Base-by-base conservation (phyloP, 2,797 vertebrate genomes). In the Helostoma temminkii region DNA sequence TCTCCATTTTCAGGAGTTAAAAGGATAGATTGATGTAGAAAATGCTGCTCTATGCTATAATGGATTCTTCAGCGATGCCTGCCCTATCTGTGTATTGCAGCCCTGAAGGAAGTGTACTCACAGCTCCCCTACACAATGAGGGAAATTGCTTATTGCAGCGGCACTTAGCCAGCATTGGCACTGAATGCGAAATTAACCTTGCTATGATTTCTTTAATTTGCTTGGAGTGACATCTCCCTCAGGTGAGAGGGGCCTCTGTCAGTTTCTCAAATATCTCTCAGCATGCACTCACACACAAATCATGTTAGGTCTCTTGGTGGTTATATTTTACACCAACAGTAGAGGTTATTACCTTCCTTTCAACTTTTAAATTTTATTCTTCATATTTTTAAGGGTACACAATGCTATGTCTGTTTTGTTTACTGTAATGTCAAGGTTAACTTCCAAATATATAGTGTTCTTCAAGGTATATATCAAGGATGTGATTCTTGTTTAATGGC, bases 31-130 rank as follows among this genome's bases (percentile, higher is more conserved):
- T 86, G 88, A 90, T 88, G 89, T 91, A 86, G 81, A 88, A 90
- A 92, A 90, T 81, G 74, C 83, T 84, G 86, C 81, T 86, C 80
- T 86, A 52, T 78, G 84, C 89, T 88, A 89, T 93, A 94, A 94
- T 93, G 89, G 87, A 92, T 92, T 93, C 85, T 84, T 91, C 78
- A 81, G 81, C 67, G 69, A 89, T 87, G 84, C 79, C 84, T 85
- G 78, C 91, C 86, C 89, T 95, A 94, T 95, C 93, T 93, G 87
- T 84, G 80, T 81, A 81, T 76, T 90, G 90, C 93, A 94, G 93
- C 89, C 94, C 91, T 91, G 85, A 86, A 93, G 91, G 90, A 92
- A 90, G 87, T 81, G 78, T 88, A 85, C 88, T 86, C 85, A 77
- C 77, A 81, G 87, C 89, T 91, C 74, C 83, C 71, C 66, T 82